These are phyloP conservation scores for Salticus scenicus DNA, from an alignment of 2,888 invertebrate genomes.

Conservation along the genomic window DNA sequence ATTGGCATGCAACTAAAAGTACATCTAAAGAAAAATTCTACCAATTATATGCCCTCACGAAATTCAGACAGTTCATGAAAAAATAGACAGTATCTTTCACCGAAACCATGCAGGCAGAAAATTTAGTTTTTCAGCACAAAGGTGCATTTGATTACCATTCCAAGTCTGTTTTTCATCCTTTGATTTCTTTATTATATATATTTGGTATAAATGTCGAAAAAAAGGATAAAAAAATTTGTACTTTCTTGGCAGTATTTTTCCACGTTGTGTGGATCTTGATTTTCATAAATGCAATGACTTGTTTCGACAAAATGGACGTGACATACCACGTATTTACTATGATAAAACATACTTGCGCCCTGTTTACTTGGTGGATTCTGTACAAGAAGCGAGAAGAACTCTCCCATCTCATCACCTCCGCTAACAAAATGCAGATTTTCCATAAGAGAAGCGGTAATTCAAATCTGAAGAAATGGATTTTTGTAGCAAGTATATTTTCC, in stretches of 20 bases:
- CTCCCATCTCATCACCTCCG: not conserved
- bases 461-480: not conserved
- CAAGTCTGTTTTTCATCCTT: not conserved
- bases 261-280: not conserved
- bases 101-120: too few species aligned
- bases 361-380: slow-evolving; percentile 29
- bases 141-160: too few species aligned
- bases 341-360: slow-evolving; percentile 26
- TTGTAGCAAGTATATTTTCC: not conserved
- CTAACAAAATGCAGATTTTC: not conserved
- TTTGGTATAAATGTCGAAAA: not conserved
- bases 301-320: slow-evolving; percentile 29
- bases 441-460: not conserved
- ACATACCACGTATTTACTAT: slow-evolving; percentile 28
- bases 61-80: too few species aligned
- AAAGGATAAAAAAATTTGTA: not conserved
- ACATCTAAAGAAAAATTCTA: too few species aligned
- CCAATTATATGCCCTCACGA: too few species aligned
- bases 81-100: too few species aligned
- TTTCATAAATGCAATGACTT: not conserved
- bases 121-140: too few species aligned
- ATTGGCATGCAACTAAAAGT: too few species aligned
- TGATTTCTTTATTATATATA: not conserved
- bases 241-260: not conserved
- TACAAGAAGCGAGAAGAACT: not conserved